A percentile compares a stretch with the other conserved stretches of the same genome.
These are phyloP conservation scores for Phymanthus crucifer DNA, from an alignment of 92 coral and sea anemone genomes.

Conservation along the genomic window DNA sequence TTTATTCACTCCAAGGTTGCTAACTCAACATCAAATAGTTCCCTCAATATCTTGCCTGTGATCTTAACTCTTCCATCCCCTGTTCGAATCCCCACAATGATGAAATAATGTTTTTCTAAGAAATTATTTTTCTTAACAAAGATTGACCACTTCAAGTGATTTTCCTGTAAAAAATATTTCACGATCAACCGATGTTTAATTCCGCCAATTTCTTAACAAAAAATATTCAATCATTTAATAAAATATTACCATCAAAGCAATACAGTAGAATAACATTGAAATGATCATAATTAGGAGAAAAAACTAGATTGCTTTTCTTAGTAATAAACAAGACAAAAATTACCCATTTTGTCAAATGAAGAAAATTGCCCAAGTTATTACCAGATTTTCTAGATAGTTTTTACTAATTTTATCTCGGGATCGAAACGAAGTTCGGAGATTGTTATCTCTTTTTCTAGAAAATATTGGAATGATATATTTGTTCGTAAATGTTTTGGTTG, in stretches of 20 bases:
- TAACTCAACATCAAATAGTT: background rate
- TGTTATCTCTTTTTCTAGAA: background rate
- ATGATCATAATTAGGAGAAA: background rate
- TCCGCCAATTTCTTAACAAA: background rate
- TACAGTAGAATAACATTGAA: background rate
- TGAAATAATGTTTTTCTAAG: background rate
- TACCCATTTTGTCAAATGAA: background rate
- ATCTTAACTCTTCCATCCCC: background rate
- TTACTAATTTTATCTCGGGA: background rate
- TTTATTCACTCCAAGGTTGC: background rate
- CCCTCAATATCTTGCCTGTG: background rate
- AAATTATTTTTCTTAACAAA: background rate
- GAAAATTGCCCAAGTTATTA: background rate
- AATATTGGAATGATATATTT: background rate
- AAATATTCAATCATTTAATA: background rate
- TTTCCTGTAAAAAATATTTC: background rate
- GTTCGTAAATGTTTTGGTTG: background rate
- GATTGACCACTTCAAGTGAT: background rate
- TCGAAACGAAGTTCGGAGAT: background rate
- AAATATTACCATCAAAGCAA: background rate
- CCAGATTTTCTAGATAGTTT: background rate
- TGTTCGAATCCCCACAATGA: background rate
- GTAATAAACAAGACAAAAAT: background rate
- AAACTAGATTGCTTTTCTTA: background rate
- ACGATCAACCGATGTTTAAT: background rate